Percentiles rank a stretch among this genome's conserved stretches.
Conservation (phyloP, 2,113 vertebrate species). For the Spermophilus dauricus region DNA sequence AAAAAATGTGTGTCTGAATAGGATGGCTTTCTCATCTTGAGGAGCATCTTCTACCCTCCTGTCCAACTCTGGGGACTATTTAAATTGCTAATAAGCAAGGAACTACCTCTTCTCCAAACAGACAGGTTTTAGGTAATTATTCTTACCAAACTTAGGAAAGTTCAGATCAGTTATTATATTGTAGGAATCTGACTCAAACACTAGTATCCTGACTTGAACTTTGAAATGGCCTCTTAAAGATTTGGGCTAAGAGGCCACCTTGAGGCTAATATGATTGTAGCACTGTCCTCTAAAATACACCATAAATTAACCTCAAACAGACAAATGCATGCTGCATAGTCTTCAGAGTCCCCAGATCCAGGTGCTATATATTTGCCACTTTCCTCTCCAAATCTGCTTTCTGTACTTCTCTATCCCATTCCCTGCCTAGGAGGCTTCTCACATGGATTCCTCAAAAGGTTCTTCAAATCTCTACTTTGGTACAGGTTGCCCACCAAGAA, state of each 20-base stretch:
- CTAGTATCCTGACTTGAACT: no score
- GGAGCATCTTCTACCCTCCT: background rate
- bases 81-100: slow-evolving; percentile 55
- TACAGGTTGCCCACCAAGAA: background rate
- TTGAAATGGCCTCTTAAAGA: no score
- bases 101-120: background rate
- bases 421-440: background rate
- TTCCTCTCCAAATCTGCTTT: background rate
- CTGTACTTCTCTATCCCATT: background rate
- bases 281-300: no score
- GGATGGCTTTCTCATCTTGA: background rate
- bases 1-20: background rate
- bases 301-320: background rate
- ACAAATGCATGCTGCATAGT: background rate
- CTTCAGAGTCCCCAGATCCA: background rate
- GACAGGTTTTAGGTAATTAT: slow-evolving; percentile 35
- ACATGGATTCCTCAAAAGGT: background rate
- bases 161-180: background rate
- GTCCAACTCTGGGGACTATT: slow-evolving; percentile 35
- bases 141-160: slow-evolving; percentile 17
- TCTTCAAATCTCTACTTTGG: background rate
- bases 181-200: background rate
- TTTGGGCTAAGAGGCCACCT: no score
- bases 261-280: no score
- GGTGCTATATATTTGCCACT: accelerated